Percentiles rank a stretch among this genome's conserved stretches.
Conservation (phyloP, 2,888 invertebrate species). For the Scaptomyza parva region DNA sequence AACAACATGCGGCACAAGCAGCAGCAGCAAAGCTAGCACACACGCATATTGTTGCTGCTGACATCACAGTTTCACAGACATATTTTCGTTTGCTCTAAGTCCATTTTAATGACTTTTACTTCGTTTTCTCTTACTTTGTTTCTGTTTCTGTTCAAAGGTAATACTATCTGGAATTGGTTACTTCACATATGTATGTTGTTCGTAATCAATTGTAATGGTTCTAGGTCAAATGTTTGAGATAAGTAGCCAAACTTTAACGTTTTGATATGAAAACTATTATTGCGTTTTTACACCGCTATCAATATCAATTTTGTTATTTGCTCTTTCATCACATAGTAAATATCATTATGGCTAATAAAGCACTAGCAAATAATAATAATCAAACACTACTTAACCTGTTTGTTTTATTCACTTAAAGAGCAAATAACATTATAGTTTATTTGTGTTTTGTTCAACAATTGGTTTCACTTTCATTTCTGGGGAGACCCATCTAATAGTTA, state of each 20-base stretch:
- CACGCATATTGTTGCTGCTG: conserved; percentile 61
- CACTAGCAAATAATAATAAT: neutral
- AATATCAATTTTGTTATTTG: conserved; percentile 14
- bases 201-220: conserved; percentile 7
- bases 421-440: too few species aligned
- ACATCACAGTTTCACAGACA: conserved; percentile 53
- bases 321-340: conserved; percentile 5
- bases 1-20: conserved; percentile 33
- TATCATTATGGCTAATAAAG: conserved; percentile 10
- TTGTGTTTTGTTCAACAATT: conserved; percentile 19
- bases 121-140: neutral
- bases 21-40: neutral
- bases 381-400: neutral
- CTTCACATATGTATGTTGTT: conserved; percentile 3
- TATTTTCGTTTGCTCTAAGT: conserved; percentile 4
- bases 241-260: conserved; percentile 1
- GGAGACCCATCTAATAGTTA: conserved; percentile 20
- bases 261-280: conserved; percentile 17
- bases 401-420: neutral
- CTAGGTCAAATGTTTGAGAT: conserved; percentile 32
- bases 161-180: neutral
- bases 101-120: conserved; percentile 23
- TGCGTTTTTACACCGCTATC: conserved; percentile 1
- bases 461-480: conserved; percentile 47
- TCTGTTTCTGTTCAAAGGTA: conserved; percentile 5